Base-by-base conservation (phyloP, 2,888 invertebrate species). In the Allygus modestus region DNA sequence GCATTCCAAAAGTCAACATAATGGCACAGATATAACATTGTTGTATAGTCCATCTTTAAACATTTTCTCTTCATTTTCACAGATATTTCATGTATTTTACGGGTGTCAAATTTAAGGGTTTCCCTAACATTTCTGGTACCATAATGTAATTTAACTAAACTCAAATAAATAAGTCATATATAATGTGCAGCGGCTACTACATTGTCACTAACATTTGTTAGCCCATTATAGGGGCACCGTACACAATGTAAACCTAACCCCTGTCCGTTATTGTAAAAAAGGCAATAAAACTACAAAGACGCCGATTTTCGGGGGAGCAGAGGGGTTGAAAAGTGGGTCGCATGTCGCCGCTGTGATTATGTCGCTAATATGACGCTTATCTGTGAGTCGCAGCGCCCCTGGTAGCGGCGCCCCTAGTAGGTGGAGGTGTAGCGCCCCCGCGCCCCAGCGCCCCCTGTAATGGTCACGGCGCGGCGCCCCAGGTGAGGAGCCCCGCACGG, bases 331-430 rank as follows among this genome's bases (percentile, higher is more conserved):
- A 23, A 37, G 9, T 26, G 58, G 15, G 79, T 58, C 79, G 58
- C 79, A 33, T 79, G 79, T 58, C 28, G 33, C 2, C 0, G 58
- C 20, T 5, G 58, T 33, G 79, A 79, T 79, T 79, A 79, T 58
- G 58, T 2, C 58, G 58, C 79, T 58, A 58, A 58, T 58, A 58
- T 58, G 58, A n/a, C 54, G 79, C 75, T 79, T 79, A 79, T 79
- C 79, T 28, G 58, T 4, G 33, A 23, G 17, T 11, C 41, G 31
- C 73, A 73, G 69, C 69, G 33, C 4, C 31, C 69, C 37, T 33
- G n/a, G 54, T 61, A 61, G 20, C 20, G 28, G 61, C n/a, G n/a
- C n/a, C 9, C 61, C 15, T 61, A 23, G 61, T 54, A 54, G 5
- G 54, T n/a, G 23, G n/a, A n/a, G n/a, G n/a, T n/a, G n/a, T n/a